A percentile compares a stretch with the other conserved stretches of the same genome.
These are phyloP conservation scores for Mythimna albipuncta DNA, from an alignment of 2,888 invertebrate genomes.

Conservation along the genomic window DNA sequence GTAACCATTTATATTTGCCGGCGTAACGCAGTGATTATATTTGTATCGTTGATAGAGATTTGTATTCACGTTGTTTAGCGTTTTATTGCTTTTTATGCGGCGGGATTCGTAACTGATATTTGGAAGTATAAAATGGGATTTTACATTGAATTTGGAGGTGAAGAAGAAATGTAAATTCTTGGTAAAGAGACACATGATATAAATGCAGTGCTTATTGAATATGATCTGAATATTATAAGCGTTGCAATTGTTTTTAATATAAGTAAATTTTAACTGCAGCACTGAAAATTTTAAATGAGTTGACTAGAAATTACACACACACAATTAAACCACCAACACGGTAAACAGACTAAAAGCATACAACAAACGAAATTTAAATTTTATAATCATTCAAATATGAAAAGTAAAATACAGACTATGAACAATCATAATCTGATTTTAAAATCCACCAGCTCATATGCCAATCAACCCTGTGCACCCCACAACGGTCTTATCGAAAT, in stretches of 20 bases:
- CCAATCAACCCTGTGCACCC: not conserved
- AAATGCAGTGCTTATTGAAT: not conserved
- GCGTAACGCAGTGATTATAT: conserved; percentile 59
- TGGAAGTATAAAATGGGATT: conserved; percentile 26
- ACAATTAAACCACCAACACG: not conserved
- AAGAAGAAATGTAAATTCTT: conserved; percentile 12
- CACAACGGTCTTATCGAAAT: conserved; percentile 23
- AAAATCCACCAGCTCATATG: not conserved
- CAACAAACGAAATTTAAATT: not conserved
- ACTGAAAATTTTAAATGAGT: not conserved
- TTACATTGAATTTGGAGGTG: conserved; percentile 19
- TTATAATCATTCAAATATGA: not conserved
- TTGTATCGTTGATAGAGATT: conserved; percentile 62
- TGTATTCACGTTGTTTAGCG: conserved; percentile 55
- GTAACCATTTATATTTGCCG: conserved; percentile 58
- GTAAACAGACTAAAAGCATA: not conserved
- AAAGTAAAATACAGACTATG: not conserved
- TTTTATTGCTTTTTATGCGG: conserved; percentile 54
- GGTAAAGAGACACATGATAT: conserved; percentile 10
- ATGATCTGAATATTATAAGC: too few species aligned
- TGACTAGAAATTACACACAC: not conserved
- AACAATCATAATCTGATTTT: not conserved
- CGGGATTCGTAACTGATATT: conserved; percentile 34
- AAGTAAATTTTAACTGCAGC: not conserved
- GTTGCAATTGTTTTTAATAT: not conserved